Evolutionary conservation across 2,797 vertebrate genomes (phyloP), one percentile per base, ranked within the genome.

Genomic region (Lophotriccus pileatus): DNA sequence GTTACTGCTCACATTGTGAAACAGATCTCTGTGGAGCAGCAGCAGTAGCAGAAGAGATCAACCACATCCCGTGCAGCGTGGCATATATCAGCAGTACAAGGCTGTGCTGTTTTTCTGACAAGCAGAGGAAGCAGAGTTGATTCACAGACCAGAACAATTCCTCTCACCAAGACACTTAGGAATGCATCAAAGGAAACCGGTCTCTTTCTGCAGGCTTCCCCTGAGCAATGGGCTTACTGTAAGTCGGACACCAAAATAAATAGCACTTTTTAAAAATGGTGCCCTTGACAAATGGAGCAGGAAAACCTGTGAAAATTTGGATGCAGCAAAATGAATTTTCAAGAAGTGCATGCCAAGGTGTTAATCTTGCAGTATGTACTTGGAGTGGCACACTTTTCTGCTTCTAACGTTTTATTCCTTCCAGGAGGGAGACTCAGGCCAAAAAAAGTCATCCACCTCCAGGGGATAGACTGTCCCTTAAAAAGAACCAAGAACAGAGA

Each of bases 101-200:
- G 73, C 30, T 91, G 74, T 0, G 3, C 89, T 92, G 62, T 88
- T 96, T 88, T 91, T 89, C 77, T 90, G 94, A 90, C 84, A 95
- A 90, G 58, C 79, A 95, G 63, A 91, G 94, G 87, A 96, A 96
- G 67, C 68, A 67, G 60, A 59, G n/a, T 23, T 96, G 95, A 95
- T 91, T 95, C 95, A 95, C 56, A 24, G 75, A 73, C 66, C 72
- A 95, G 87, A 95, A 89, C 2, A 44, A 84, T 94, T 93, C 76
- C 67, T 88, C 92, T 96, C 94, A 91, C 78, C 84, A 77, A 92
- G 72, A 89, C 74, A 70, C 68, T 92, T 39, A 81, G 88, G 90
- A 93, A 96, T 93, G 89, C 76, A 95, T 94, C 90, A 95, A 94
- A 95, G 93, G 95, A 97, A 96, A 91, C 56, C 0, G 0, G 41